Evolutionary conservation across 2,797 vertebrate genomes (phyloP), one percentile per base, ranked within the genome.

Genomic region (Danio tinwini): DNA sequence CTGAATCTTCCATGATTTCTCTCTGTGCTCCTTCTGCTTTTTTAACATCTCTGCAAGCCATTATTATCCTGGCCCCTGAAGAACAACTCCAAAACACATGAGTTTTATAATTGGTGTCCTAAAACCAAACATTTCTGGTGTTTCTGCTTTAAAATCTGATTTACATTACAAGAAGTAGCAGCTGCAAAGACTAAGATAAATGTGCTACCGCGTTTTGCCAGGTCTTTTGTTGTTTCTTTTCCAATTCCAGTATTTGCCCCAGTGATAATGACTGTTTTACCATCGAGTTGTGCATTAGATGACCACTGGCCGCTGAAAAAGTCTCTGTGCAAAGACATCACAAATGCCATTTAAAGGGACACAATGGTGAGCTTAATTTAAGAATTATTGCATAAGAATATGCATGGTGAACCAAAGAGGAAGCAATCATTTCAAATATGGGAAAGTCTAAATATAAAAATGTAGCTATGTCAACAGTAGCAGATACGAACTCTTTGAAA

Each of bases 31-130:
- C 72, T 84, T 95, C 92, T 67, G 89, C 95, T 83, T 94, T 96
- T 5, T 16, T 84, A 40, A 89, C 13, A 81, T 96, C 93, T 85
- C 94, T 93, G 88, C 94, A 96, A 76, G 94, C 94, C 14, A 95
- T 73, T 82, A 95, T 94, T 40, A 96, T 92, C 50, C 90, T 93
- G 0, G 94, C 93, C 80, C 95, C 95, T 96, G 82, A 70, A 82
- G 79, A 61, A 44, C 76, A 83, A 7, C 55, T 72, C 80, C 77
- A 12, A 6, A 10, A 63, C 59, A 4, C 58, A 56, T 79, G 56
- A 69, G 49, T 78, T 29, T 44, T 49, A 50, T 74, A 50, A 50
- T n/a, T 67, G 56, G 39, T 10, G 5, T 44, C 19, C 9, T 16
- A n/a, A 16, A 49, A 68, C n/a, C 29, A 40, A 9, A 9, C 16